Evolutionary conservation across 1,140 invertebrate genomes (phyloP).

Genomic region (Drosophila kohkoa): DNA sequence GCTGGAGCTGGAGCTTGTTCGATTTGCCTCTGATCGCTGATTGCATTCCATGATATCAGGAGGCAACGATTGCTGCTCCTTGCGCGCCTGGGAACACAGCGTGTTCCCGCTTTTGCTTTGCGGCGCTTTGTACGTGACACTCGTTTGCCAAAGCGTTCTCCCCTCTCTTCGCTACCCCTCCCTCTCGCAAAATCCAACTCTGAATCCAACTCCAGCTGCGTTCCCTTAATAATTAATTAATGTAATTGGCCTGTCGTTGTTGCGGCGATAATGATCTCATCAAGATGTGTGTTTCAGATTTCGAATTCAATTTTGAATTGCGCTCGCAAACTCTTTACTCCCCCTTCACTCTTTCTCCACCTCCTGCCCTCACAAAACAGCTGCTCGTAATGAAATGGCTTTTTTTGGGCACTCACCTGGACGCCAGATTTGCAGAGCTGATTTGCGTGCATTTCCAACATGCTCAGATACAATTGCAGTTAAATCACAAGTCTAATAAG

Average conservation of each 20-base stretch:
- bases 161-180: neutral
- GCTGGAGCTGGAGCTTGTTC: conserved; percentile 48
- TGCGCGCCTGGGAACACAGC: conserved; percentile 68
- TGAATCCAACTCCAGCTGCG: conserved; percentile 25
- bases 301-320: conserved; percentile 81
- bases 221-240: conserved; percentile 84
- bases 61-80: conserved; percentile 50
- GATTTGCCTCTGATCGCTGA: conserved; percentile 72
- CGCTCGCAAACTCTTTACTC: conserved; percentile 32
- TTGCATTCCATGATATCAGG: conserved; percentile 72
- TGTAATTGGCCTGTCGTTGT: conserved; percentile 84
- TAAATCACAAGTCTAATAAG: neutral
- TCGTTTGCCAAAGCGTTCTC: conserved; percentile 43
- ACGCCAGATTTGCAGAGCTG: conserved; percentile 38
- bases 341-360: neutral
- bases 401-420: conserved; percentile 54
- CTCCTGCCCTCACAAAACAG: neutral
- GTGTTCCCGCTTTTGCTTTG: conserved; percentile 18
- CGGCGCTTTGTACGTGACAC: conserved; percentile 72
- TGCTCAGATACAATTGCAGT: neutral
- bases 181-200: neutral
- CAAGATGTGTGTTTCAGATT: conserved; percentile 79
- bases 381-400: conserved; percentile 50
- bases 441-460: conserved; percentile 24
- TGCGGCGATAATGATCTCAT: conserved; percentile 80